Base-by-base conservation (phyloP, 2,888 invertebrate genomes). In the Desoria tigrina region DNA sequence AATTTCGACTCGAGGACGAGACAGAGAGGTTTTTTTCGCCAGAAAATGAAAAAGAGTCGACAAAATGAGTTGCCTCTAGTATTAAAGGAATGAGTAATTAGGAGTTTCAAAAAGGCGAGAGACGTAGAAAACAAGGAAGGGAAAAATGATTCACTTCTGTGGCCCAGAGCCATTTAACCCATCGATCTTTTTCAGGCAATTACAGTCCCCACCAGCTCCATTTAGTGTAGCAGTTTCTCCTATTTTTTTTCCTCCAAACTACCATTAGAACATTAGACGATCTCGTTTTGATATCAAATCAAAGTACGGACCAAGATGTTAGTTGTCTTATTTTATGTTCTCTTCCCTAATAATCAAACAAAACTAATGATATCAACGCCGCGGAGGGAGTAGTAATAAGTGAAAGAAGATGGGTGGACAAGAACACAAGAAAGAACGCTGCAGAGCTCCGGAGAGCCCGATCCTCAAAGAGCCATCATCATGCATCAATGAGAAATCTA, bases 141-240 rank as follows among this genome's bases (percentile, higher is more conserved):
- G 61, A 65, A 63, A 70, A 71, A 68, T 71, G 65, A 71, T 67
- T 67, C 68, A 61, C 65, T 69, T 65, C 65, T 66, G 58, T 63
- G 63, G 71, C 68, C 68, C 61, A 54, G 39, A 71, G 66, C 66
- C 42, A 66, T 66, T 66, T 58, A 45, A 63, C 60, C 66, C 65
- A 71, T 67, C 65, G 61, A 70, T 70, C 67, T 66, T 70, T 70
- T 70, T 66, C 61, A 49, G 65, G 67, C 67, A 70, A 67, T 70
- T 70, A 70, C 67, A 67, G 67, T 63, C 60, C 65, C 65, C 64
- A 57, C 39, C 57, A 57, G 57, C 60, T 51, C 57, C 57, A 42
- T 32, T 57, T 42, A 62, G 51, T 50, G 50, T 62, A 37, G 16
- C 28, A 18, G 23, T 59, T 27, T 45, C 59, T 16, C 42, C 32